Evolutionary conservation across 2,797 vertebrate species (phyloP).

Genomic region (Alosa sapidissima): DNA sequence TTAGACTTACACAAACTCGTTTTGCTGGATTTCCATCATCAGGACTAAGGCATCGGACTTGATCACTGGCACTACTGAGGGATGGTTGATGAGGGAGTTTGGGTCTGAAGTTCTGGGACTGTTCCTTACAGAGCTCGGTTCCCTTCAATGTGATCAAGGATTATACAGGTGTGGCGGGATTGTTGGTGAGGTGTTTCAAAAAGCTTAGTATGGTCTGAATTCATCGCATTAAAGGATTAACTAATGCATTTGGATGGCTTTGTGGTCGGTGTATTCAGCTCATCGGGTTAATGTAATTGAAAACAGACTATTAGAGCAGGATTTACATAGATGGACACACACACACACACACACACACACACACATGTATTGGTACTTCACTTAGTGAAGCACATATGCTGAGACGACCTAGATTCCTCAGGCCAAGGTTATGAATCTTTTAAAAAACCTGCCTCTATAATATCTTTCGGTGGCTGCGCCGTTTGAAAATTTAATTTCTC

Average conservation of each 20-base stretch:
- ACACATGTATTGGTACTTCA: neutral
- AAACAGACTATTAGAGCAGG: neutral
- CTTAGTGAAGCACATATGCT: slow-evolving; percentile 29
- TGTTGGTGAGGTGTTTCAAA: neutral
- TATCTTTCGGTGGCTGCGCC: slow-evolving; percentile 55
- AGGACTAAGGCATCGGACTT: neutral
- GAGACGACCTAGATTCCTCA: slow-evolving; percentile 59
- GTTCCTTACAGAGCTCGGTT: neutral
- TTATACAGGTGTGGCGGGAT: neutral
- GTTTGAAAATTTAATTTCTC: slow-evolving; percentile 67
- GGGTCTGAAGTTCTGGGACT: neutral
- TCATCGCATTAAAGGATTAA: neutral
- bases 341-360: neutral
- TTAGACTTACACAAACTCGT: neutral
- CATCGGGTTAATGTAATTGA: neutral
- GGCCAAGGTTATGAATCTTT: slow-evolving; percentile 70
- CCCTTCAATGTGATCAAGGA: neutral
- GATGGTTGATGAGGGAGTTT: neutral
- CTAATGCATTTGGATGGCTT: neutral
- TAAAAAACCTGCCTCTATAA: slow-evolving; percentile 57
- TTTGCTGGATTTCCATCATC: neutral
- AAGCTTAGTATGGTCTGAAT: neutral
- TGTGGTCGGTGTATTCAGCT: neutral
- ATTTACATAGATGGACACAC: neutral
- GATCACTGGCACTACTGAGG: neutral